These are phyloP conservation scores for Synanceia verrucosa DNA, from an alignment of 2,797 vertebrate species.

Conservation along the genomic window DNA sequence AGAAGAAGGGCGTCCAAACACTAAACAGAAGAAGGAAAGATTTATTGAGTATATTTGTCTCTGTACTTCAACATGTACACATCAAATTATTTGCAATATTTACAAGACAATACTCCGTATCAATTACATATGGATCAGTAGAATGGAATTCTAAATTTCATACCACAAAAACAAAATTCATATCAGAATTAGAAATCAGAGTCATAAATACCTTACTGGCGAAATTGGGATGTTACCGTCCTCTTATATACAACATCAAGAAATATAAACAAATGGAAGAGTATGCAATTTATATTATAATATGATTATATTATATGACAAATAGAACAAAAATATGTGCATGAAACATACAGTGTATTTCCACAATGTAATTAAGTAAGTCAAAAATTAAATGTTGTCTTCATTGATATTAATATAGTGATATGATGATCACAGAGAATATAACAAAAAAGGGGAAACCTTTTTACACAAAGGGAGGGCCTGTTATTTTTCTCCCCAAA, in stretches of 20 bases:
- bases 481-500: background rate
- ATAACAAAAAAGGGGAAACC: background rate
- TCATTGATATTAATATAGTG: background rate
- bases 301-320: too few relatives aligned
- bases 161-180: background rate
- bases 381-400: too few relatives aligned
- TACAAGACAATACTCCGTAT: background rate
- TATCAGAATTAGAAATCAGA: background rate
- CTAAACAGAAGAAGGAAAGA: background rate
- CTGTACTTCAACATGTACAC: background rate
- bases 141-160: background rate
- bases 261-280: too few relatives aligned
- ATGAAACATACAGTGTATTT: too few relatives aligned
- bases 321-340: too few relatives aligned
- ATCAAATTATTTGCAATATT: background rate
- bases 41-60: background rate
- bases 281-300: too few relatives aligned
- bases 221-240: too few relatives aligned
- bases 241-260: too few relatives aligned
- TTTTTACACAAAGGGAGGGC: background rate
- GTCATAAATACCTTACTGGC: rapidly evolving
- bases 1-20: background rate
- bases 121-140: background rate
- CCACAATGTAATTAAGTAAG: too few relatives aligned
- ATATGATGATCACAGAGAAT: background rate